A percentile compares a stretch with the other conserved stretches of the same genome.
Evolutionary conservation across 53 echinoderm and acorn worm species (phyloP).

Genomic region (Actinopyga echinites): DNA sequence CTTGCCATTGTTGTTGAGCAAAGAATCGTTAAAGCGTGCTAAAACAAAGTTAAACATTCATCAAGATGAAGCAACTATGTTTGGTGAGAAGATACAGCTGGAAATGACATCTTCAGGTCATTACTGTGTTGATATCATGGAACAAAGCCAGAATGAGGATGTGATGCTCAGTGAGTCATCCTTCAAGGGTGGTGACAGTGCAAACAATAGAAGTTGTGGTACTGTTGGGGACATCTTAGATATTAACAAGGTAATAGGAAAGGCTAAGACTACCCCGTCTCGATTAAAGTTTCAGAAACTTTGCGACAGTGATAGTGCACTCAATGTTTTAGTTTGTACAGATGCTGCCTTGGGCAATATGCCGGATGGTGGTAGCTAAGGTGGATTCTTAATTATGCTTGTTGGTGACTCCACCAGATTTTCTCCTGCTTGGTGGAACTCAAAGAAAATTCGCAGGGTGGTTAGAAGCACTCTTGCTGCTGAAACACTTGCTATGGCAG

Average conservation of each 20-base stretch:
- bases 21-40: neutral
- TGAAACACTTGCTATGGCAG: slow-evolving; percentile 12
- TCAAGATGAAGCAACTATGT: neutral
- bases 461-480: slow-evolving; percentile 1
- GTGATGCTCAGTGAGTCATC: neutral
- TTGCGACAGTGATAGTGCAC: too few relatives aligned
- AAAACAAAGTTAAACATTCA: neutral
- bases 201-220: neutral
- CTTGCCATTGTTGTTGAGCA: too few relatives aligned
- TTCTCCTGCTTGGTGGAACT: neutral
- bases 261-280: too few relatives aligned
- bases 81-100: neutral
- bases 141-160: neutral
- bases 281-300: too few relatives aligned
- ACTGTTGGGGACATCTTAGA: slow-evolving; percentile 27
- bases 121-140: neutral
- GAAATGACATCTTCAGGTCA: neutral
- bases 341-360: slow-evolving; percentile 30
- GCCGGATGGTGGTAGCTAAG: too few relatives aligned
- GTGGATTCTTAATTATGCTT: too few relatives aligned
- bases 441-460: neutral
- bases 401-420: neutral
- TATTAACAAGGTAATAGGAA: too few relatives aligned
- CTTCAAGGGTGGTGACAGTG: neutral
- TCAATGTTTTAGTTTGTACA: too few relatives aligned